Evolutionary conservation across 1,140 invertebrate genomes (phyloP).

Genomic region (Limonius californicus): DNA sequence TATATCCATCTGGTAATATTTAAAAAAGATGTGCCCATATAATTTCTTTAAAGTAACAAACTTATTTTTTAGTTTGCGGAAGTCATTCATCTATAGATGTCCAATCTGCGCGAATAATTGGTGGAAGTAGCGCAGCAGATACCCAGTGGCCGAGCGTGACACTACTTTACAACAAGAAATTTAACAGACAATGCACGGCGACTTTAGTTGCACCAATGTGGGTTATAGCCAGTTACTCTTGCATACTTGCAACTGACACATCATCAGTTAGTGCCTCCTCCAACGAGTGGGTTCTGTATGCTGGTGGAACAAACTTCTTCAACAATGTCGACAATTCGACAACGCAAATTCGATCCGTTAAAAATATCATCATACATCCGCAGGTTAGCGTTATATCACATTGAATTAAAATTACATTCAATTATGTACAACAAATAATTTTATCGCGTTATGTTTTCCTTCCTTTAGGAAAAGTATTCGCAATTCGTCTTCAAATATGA

Average conservation of each 20-base stretch:
- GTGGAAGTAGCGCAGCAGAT: constrained; percentile 48
- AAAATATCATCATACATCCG: constrained; percentile 55
- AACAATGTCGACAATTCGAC: constrained; percentile 35
- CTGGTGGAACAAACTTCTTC: constrained; percentile 47
- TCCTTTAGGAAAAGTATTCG: constrained; percentile 56
- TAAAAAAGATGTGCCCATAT: too few species aligned
- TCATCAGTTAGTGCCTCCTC: constrained; percentile 21
- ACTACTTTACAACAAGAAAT: constrained; percentile 52
- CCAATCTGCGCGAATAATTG: constrained; percentile 49
- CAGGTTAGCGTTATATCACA: too few species aligned
- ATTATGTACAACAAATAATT: too few species aligned
- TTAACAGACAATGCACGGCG: constrained; percentile 55
- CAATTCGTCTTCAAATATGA: constrained; percentile 59
- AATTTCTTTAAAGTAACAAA: too few species aligned
- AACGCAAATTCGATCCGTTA: constrained; percentile 43
- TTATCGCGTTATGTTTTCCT: too few species aligned
- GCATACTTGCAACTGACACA: constrained; percentile 41
- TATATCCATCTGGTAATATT: too few species aligned
- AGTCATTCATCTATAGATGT: constrained; percentile 44
- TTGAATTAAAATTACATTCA: too few species aligned
- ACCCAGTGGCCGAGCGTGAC: constrained; percentile 57
- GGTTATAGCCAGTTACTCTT: constrained; percentile 57
- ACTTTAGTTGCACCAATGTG: constrained; percentile 57
- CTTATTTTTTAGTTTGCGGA: constrained; percentile 52
- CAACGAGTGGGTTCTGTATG: constrained; percentile 48